Conservation (phyloP, 2,888 invertebrate species). For the Dasysyrphus tricinctus region DNA sequence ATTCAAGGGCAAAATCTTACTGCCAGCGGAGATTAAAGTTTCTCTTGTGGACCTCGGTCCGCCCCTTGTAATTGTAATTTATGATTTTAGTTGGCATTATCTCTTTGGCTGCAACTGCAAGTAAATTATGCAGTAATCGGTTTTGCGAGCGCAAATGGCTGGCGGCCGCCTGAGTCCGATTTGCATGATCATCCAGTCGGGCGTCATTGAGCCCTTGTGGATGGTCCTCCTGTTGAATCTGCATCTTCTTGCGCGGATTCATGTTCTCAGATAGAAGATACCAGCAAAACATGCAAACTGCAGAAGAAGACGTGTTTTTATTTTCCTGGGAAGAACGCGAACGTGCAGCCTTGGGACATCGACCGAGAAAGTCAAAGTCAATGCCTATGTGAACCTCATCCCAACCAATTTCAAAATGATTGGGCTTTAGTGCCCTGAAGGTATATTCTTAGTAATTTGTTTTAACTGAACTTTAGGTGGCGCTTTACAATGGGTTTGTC, state of each 20-base stretch:
- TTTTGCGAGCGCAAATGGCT: constrained; percentile 70
- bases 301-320: constrained; percentile 48
- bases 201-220: constrained; percentile 38
- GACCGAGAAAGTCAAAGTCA: constrained; percentile 62
- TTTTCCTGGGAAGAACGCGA: constrained; percentile 58
- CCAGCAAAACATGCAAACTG: constrained; percentile 60
- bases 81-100: constrained; percentile 66
- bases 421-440: constrained; percentile 39
- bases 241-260: constrained; percentile 36
- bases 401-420: constrained; percentile 50
- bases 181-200: constrained; percentile 64
- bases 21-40: background rate
- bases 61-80: constrained; percentile 67
- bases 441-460: constrained; percentile 45
- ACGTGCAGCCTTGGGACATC: constrained; percentile 64
- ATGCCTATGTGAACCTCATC: constrained; percentile 42
- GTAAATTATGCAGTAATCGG: constrained; percentile 74
- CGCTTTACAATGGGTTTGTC: constrained; percentile 40
- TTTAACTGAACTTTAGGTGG: constrained; percentile 49
- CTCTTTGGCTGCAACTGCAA: constrained; percentile 52
- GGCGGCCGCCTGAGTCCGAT: constrained; percentile 56
- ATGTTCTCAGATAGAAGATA: constrained; percentile 43
- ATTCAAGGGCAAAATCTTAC: constrained; percentile 58
- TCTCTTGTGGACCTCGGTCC: constrained; percentile 23
- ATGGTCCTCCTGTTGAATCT: constrained; percentile 34